phyloP scores from a whole-genome alignment of 2,888 invertebrate species.

The Acanthosepion esculentum region DNA sequence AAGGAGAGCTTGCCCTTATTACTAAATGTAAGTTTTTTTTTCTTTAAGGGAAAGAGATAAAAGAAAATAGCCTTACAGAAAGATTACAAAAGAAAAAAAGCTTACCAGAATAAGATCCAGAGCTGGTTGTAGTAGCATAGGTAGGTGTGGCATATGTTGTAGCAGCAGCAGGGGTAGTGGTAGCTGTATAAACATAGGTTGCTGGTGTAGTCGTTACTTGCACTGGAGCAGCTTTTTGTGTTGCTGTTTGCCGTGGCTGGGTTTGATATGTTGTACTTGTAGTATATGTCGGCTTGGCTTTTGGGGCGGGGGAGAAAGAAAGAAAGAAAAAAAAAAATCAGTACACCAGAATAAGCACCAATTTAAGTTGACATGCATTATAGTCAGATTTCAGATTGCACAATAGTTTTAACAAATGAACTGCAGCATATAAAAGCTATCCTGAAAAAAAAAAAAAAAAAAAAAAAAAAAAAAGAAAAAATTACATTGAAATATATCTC shows the following conservation, averaged over 20 bases:
- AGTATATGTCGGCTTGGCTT: slow-evolving; percentile 68
- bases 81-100: not conserved
- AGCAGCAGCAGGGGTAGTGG: slow-evolving; percentile 62
- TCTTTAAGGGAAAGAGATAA: not conserved
- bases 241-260: slow-evolving; percentile 62
- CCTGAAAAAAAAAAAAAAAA: too few relatives aligned
- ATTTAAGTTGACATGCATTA: too few relatives aligned
- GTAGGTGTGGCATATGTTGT: slow-evolving; percentile 63
- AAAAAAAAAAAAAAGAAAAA: too few relatives aligned
- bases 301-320: not conserved
- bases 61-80: not conserved
- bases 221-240: slow-evolving; percentile 66
- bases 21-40: too few relatives aligned
- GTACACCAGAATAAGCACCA: too few relatives aligned
- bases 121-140: slow-evolving; percentile 64
- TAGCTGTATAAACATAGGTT: slow-evolving; percentile 68
- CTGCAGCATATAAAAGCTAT: too few relatives aligned
- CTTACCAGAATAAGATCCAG: slow-evolving; percentile 62
- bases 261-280: slow-evolving; percentile 66
- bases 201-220: slow-evolving; percentile 67
- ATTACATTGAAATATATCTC: too few relatives aligned
- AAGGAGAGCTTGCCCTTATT: too few relatives aligned
- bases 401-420: too few relatives aligned
- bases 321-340: too few relatives aligned
- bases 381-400: too few relatives aligned